These are phyloP conservation scores for Prionace glauca DNA, from an alignment of 2,797 vertebrate species.

Conservation along the genomic window DNA sequence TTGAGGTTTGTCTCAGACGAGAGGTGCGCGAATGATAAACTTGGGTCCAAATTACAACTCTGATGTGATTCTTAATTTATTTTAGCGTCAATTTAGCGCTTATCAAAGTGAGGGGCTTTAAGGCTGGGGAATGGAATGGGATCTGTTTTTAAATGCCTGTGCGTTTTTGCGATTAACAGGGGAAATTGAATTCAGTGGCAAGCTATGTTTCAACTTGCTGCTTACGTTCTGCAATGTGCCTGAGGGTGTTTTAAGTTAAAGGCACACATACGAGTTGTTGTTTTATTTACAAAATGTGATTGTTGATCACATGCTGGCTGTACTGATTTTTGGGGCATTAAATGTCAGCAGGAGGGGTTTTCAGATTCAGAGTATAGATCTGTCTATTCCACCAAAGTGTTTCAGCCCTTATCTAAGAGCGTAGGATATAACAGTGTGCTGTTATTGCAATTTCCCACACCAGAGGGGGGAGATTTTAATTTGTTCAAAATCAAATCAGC, in stretches of 20 bases:
- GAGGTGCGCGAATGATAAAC: background rate
- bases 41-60: background rate
- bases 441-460: background rate
- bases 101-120: background rate
- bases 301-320: background rate
- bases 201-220: too few species aligned
- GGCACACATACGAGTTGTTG: background rate
- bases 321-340: background rate
- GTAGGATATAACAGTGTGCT: background rate
- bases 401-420: background rate
- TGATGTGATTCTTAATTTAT: background rate
- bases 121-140: background rate
- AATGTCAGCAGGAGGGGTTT: background rate
- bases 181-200: background rate
- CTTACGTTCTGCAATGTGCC: background rate
- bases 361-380: background rate
- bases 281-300: background rate
- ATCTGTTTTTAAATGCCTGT: background rate
- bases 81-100: background rate
- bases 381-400: background rate
- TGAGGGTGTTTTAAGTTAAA: background rate
- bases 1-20: background rate
- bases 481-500: too few species aligned
- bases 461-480: background rate
- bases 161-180: background rate